These are phyloP conservation scores for Hydrotaea cyrtoneurina DNA, from an alignment of 2,888 invertebrate species.

Conservation along the genomic window DNA sequence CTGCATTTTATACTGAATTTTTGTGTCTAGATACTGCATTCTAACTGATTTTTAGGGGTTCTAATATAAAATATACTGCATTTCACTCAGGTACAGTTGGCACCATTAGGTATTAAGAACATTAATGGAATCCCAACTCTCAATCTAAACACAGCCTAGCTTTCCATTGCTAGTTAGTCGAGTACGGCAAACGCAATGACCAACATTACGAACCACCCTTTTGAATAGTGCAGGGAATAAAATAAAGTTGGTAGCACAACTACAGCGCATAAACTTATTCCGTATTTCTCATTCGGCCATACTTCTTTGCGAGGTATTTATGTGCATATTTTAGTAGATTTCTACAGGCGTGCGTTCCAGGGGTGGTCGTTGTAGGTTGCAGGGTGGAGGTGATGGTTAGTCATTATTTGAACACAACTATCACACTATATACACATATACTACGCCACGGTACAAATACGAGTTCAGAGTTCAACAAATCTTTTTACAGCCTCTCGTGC, in stretches of 20 bases:
- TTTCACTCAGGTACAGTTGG: too few relatives aligned
- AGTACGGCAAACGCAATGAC: too few relatives aligned
- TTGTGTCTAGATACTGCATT: too few relatives aligned
- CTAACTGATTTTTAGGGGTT: too few relatives aligned
- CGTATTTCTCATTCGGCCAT: constrained; percentile 12
- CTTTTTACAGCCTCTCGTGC: constrained; percentile 35
- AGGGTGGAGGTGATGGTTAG: background rate
- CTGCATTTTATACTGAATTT: too few relatives aligned
- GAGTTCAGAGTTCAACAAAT: constrained; percentile 17
- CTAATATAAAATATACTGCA: too few relatives aligned
- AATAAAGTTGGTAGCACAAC: constrained; percentile 4
- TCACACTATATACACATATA: constrained; percentile 2
- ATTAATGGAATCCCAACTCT: too few relatives aligned
- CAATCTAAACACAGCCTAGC: too few relatives aligned
- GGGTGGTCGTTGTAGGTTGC: background rate
- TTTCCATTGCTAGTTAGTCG: too few relatives aligned
- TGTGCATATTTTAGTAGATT: constrained; percentile 42
- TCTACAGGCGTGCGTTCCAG: background rate
- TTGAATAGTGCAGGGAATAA: background rate
- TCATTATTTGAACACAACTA: background rate
- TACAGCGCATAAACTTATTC: constrained; percentile 7
- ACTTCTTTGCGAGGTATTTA: constrained; percentile 29
- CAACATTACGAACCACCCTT: too few relatives aligned
- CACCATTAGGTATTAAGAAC: too few relatives aligned
- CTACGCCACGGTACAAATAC: background rate